Percentiles rank a stretch among this genome's conserved stretches.
These are phyloP conservation scores for Mormoops blainvillei DNA, from an alignment of 2,113 vertebrate species.

Conservation along the genomic window DNA sequence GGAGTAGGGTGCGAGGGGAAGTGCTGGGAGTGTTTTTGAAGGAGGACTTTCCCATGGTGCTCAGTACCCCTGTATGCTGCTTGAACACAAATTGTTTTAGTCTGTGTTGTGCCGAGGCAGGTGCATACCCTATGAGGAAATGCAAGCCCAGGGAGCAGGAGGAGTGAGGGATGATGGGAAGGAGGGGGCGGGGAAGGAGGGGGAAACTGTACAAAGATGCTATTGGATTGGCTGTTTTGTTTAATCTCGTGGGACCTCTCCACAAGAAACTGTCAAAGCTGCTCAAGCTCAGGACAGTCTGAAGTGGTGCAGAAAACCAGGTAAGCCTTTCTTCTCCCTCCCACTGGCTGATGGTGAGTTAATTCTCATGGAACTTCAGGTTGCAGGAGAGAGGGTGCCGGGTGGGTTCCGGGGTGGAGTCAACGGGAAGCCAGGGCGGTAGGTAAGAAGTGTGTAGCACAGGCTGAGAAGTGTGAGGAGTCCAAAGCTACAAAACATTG, in stretches of 20 bases:
- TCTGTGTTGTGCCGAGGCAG: neutral
- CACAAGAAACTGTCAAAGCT: neutral
- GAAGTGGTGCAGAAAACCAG: neutral
- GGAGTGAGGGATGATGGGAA: neutral
- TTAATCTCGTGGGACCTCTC: neutral
- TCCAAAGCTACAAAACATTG: neutral
- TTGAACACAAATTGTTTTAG: neutral
- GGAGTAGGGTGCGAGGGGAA: too few species aligned
- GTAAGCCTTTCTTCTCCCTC: neutral
- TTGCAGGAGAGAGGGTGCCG: neutral
- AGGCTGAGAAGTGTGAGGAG: neutral
- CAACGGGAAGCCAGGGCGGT: neutral
- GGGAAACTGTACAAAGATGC: neutral
- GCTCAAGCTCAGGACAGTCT: neutral
- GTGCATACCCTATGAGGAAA: neutral
- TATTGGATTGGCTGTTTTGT: neutral
- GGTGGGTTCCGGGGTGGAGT: too few species aligned
- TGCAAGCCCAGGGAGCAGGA: neutral
- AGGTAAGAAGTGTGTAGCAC: neutral
- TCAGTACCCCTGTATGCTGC: neutral
- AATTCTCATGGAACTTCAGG: neutral
- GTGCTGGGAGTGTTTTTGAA: neutral
- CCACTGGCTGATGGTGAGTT: neutral
- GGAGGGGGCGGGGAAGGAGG: neutral
- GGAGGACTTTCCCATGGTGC: neutral